phyloP scores from a whole-genome alignment of 2,888 invertebrate species.

The Chrysomela aeneicollis region DNA sequence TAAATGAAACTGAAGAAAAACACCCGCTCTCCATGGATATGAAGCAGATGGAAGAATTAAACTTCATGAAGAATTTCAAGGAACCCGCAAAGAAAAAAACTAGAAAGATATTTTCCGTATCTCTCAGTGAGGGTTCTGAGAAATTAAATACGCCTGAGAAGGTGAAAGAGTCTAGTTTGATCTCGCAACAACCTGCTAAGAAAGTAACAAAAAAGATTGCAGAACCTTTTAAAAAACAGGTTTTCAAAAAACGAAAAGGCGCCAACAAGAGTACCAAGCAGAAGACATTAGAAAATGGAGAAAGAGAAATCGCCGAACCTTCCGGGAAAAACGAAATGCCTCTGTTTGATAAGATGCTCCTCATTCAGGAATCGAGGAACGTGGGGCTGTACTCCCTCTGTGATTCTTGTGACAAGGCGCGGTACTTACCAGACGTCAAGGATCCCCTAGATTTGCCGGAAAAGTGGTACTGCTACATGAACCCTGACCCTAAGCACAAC shows the following conservation, averaged over 20 bases:
- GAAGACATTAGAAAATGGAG: no score
- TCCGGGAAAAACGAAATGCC: slow-evolving; percentile 18
- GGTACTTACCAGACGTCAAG: slow-evolving; percentile 64
- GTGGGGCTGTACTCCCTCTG: slow-evolving; percentile 70
- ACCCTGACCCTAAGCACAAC: slow-evolving; percentile 64
- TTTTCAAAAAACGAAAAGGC: not conserved
- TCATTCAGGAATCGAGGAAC: slow-evolving; percentile 62
- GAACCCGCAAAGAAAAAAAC: not conserved
- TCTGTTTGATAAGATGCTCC: slow-evolving; percentile 25
- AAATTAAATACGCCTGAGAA: no score
- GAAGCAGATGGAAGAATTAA: slow-evolving; percentile 18
- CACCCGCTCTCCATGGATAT: slow-evolving; percentile 32
- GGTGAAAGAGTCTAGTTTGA: no score
- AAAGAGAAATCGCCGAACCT: not conserved
- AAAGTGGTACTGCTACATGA: slow-evolving; percentile 71
- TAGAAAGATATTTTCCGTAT: not conserved
- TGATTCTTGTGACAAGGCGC: slow-evolving; percentile 67
- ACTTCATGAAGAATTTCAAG: slow-evolving; percentile 31
- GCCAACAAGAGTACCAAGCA: not conserved
- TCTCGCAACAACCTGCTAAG: not conserved
- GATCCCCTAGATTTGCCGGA: slow-evolving; percentile 68
- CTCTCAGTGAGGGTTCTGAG: not conserved
- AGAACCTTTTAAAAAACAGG: not conserved
- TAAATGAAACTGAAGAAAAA: slow-evolving; percentile 28
- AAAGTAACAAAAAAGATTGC: not conserved